Conservation (phyloP, 2,797 vertebrate genomes). For the Thunnus albacares region DNA sequence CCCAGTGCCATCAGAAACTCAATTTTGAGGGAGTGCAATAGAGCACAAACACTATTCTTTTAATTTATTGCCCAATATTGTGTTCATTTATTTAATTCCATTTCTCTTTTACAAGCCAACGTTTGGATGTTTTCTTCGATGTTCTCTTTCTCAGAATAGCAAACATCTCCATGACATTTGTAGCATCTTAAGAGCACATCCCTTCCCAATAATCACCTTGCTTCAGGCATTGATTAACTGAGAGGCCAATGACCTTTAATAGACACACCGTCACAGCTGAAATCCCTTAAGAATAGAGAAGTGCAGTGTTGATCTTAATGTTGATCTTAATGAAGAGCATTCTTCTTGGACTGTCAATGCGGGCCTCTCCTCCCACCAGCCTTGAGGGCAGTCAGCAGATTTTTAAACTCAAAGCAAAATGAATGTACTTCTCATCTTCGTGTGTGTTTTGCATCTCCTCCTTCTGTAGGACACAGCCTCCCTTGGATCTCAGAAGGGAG, state of each 20-base stretch:
- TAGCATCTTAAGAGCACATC: constrained; percentile 39
- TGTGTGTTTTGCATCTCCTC: constrained; percentile 24
- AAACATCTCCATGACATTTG: constrained; percentile 35
- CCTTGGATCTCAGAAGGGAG: constrained; percentile 96
- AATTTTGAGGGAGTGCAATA: neutral
- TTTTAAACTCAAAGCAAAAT: constrained; percentile 11
- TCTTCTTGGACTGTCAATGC: constrained; percentile 8
- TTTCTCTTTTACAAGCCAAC: constrained; percentile 8
- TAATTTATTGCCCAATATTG: neutral
- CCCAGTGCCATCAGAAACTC: neutral
- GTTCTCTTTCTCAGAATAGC: constrained; percentile 20
- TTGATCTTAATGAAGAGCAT: constrained; percentile 49
- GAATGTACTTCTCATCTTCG: neutral
- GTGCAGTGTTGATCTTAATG: constrained; percentile 38
- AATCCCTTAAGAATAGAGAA: constrained; percentile 43
- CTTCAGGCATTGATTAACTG: constrained; percentile 45
- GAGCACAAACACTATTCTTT: neutral
- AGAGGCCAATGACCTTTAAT: constrained; percentile 59
- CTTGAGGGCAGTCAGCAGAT: constrained; percentile 34
- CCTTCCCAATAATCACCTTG: constrained; percentile 39
- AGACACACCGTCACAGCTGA: constrained; percentile 23
- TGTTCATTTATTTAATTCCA: constrained; percentile 14
- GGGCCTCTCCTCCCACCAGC: constrained; percentile 11
- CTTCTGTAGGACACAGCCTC: constrained; percentile 92
- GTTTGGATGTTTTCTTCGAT: constrained; percentile 1